phyloP scores from a whole-genome alignment of 2,797 vertebrate species.

The Vespertilio murinus region DNA sequence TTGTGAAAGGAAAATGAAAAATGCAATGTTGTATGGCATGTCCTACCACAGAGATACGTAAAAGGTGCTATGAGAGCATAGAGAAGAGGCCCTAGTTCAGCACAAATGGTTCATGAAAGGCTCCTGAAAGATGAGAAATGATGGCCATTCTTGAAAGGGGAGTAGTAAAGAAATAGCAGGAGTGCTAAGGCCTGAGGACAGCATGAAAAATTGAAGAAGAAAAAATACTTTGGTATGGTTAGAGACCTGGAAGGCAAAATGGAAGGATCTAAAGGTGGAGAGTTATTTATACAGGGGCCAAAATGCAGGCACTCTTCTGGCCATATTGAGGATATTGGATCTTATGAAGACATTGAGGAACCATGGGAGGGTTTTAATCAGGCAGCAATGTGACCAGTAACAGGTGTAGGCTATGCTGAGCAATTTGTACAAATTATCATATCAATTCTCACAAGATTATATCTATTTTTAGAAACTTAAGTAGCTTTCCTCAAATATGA shows the following conservation, averaged over 20 bases:
- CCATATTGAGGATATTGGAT: accelerated
- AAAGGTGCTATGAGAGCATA: too few relatives aligned
- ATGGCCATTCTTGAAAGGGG: not conserved
- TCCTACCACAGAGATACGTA: not conserved
- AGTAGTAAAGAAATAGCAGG: not conserved
- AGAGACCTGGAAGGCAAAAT: not conserved
- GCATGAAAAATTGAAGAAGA: not conserved
- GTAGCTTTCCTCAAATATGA: not conserved
- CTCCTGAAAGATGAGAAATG: not conserved
- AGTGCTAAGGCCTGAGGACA: not conserved
- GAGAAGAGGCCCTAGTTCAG: not conserved
- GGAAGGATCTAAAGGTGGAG: not conserved
- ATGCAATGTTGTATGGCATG: not conserved
- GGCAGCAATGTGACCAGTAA: not conserved
- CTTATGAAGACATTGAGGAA: not conserved
- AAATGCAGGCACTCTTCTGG: not conserved
- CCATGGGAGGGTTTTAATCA: not conserved
- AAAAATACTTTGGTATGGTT: not conserved
- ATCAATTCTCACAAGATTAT: constrained; percentile 28
- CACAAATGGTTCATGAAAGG: not conserved
- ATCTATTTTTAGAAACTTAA: not conserved
- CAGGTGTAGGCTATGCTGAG: not conserved
- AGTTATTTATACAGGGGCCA: too few relatives aligned
- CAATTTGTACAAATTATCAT: not conserved
- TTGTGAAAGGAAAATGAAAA: not conserved